phyloP scores from a whole-genome alignment of 2,113 vertebrate species.

The Bubo bubo region DNA sequence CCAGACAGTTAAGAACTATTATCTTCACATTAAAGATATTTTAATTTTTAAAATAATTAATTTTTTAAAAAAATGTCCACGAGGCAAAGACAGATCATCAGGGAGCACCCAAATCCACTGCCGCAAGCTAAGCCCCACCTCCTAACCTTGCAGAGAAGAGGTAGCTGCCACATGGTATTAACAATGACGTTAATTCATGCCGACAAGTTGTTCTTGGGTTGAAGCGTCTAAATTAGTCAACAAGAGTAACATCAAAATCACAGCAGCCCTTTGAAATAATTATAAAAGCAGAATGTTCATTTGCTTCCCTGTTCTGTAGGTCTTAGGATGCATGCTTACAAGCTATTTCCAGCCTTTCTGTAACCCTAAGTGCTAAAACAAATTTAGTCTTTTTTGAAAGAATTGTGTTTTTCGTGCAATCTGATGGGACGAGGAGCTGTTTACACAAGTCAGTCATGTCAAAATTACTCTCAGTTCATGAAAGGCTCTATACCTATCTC shows the following conservation, averaged over 20 bases:
- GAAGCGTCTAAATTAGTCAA: not conserved
- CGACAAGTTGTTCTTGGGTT: not conserved
- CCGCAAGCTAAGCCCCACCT: not conserved
- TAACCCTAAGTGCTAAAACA: not conserved
- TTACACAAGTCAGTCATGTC: not conserved
- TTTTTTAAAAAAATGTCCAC: too few relatives aligned
- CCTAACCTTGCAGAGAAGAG: not conserved
- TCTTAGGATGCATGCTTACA: not conserved
- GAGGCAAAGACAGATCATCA: not conserved
- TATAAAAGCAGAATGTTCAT: not conserved
- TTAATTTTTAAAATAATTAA: too few relatives aligned
- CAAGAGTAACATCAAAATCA: not conserved
- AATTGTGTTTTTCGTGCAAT: not conserved
- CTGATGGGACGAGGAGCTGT: not conserved
- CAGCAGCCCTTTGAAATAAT: not conserved
- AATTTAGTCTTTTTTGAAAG: not conserved
- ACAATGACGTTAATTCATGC: too few relatives aligned
- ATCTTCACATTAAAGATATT: not conserved
- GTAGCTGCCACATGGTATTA: fast-evolving
- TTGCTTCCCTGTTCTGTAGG: not conserved
- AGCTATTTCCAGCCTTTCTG: not conserved
- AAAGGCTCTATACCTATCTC: not conserved
- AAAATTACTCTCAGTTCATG: not conserved
- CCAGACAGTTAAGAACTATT: not conserved
- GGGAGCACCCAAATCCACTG: not conserved